phyloP scores from a whole-genome alignment of 2,888 invertebrate genomes.

The Chironomus tentans region DNA sequence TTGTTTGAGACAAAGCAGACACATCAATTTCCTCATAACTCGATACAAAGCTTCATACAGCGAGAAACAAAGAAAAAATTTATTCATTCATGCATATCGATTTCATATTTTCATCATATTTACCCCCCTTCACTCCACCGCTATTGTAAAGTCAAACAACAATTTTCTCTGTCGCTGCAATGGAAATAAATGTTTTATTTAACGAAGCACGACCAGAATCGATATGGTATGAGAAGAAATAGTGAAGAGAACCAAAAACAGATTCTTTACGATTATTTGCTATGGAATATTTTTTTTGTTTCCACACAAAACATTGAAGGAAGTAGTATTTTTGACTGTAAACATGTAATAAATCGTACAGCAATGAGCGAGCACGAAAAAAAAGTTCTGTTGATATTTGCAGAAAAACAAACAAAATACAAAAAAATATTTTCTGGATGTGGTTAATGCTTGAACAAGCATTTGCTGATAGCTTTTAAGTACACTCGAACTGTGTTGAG shows the following conservation, averaged over 20 bases:
- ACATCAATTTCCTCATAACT: too few species aligned
- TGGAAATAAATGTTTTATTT: background rate
- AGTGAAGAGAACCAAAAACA: background rate
- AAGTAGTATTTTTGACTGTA: background rate
- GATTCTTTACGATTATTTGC: background rate
- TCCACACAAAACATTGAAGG: background rate
- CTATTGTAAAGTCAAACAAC: too few species aligned
- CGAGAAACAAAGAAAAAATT: too few species aligned
- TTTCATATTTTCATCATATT: background rate
- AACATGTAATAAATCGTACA: background rate
- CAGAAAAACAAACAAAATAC: background rate
- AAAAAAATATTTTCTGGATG: background rate
- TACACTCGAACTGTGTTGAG: background rate
- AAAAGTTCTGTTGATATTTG: background rate
- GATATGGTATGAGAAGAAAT: too few species aligned
- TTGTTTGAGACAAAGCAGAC: too few species aligned
- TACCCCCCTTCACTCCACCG: background rate
- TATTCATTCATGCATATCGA: background rate
- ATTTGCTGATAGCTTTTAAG: background rate
- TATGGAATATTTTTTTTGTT: background rate
- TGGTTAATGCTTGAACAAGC: background rate
- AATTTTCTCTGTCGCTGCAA: background rate
- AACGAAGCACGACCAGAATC: too few species aligned
- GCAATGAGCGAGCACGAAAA: background rate
- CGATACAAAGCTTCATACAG: background rate